Evolutionary conservation across 2,113 vertebrate species (phyloP), one percentile per base, ranked within the genome.

Genomic region (Prochilodus magdalenae): DNA sequence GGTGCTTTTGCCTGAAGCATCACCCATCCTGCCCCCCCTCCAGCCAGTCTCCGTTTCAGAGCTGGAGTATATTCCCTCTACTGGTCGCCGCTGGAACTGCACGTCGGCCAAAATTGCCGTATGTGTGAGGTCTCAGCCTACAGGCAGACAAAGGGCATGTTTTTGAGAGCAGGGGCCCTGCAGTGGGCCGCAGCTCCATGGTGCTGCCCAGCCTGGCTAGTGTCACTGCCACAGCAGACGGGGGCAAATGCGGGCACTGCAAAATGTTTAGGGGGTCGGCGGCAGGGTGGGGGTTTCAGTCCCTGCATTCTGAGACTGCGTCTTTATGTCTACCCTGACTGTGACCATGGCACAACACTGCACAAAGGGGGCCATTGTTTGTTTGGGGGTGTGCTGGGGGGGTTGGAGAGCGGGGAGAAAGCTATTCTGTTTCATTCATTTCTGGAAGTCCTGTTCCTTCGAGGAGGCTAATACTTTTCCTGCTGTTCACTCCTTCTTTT

Each of bases 351-450:
- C 94, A 93, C 87, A 83, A 91, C 90, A 86, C 90, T 86, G 90
- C 91, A 97, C 95, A 97, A 94, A 95, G 91, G 79, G 71, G 67
- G 33, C 91, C 91, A 94, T 97, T 98, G 96, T 98, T 94, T 93
- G 90, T 93, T 94, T 91, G 93, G 91, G 88, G 93, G 90, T 79
- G 73, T 57, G 76, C 22, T 30, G 22, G 67, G 69, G 59, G 57
- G 59, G 75, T 81, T 75, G 83, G 89, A 87, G 84, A 47, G 47
- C n/a, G n/a, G n/a, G 59, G 82, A 89, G 73, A 82, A 90, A 87
- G 93, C 93, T 94, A 95, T 97, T 95, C 93, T 94, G 93, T 94
- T 96, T 96, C 95, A 95, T 93, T 96, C 94, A 95, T 96, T 97
- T 96, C 92, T 95, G 94, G 93, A 96, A 96, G 94, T 93, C 94